phyloP scores from a whole-genome alignment of 2,888 invertebrate genomes.

The Chloromyia formosa region DNA sequence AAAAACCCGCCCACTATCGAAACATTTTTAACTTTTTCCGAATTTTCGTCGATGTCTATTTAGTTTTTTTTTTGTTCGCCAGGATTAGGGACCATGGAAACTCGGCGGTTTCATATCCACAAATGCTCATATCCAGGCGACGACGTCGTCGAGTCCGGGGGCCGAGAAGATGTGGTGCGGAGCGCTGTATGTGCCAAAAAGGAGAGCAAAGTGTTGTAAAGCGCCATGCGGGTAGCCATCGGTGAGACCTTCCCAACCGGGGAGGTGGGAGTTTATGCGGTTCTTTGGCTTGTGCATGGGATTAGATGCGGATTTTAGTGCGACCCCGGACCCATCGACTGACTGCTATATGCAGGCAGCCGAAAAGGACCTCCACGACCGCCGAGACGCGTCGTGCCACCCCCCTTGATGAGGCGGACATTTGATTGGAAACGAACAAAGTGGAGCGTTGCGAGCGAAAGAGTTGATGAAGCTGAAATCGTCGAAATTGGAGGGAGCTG shows the following conservation, averaged over 20 bases:
- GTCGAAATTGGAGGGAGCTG: background rate
- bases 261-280: conserved; percentile 21
- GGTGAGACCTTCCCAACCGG: conserved; percentile 2
- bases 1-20: conserved; percentile 42
- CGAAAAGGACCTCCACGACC: conserved; percentile 6
- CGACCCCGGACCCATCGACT: conserved; percentile 29
- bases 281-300: conserved; percentile 23
- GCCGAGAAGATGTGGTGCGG: background rate
- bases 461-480: conserved; percentile 25
- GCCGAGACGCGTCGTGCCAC: background rate
- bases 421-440: conserved; percentile 42
- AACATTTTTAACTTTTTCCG: conserved; percentile 39
- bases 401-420: conserved; percentile 8
- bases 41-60: background rate
- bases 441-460: conserved; percentile 20
- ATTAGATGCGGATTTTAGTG: conserved; percentile 33
- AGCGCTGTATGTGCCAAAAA: conserved; percentile 2
- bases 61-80: background rate
- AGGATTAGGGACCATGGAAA: conserved; percentile 42
- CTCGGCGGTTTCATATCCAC: conserved; percentile 6
- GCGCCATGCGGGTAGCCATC: background rate
- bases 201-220: background rate
- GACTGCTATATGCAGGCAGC: background rate
- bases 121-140: conserved; percentile 14
- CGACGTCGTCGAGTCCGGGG: too few species aligned